Conservation (phyloP, 1,140 invertebrate genomes). For the Drosophila tsacasi region DNA sequence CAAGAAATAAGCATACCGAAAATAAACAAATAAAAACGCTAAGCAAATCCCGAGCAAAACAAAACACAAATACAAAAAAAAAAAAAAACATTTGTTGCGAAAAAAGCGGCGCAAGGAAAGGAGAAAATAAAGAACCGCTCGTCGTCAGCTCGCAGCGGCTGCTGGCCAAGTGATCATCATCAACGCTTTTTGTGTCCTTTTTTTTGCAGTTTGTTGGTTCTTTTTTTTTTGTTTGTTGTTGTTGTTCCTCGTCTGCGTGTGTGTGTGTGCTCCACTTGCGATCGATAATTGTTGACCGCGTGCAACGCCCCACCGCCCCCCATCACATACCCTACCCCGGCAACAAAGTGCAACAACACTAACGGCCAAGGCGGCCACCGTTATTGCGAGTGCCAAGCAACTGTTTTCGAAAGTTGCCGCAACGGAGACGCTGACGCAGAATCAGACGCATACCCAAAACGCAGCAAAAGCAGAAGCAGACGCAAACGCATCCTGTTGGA, state of each 20-base stretch:
- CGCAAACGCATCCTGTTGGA: conserved; percentile 61
- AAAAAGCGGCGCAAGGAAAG: conserved; percentile 11
- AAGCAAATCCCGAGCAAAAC: conserved; percentile 26
- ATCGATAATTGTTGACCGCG: conserved; percentile 52
- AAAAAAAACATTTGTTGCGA: conserved; percentile 5
- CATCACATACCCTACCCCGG: conserved; percentile 10
- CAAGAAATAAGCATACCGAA: not conserved
- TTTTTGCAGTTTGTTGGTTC: conserved; percentile 25
- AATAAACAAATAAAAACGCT: conserved; percentile 10
- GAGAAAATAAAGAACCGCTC: conserved; percentile 30
- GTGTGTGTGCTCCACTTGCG: conserved; percentile 50
- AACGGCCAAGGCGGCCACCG: conserved; percentile 24
- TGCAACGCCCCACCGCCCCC: conserved; percentile 29
- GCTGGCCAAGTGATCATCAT: conserved; percentile 40
- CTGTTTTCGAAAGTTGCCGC: conserved; percentile 76
- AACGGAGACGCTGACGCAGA: conserved; percentile 37
- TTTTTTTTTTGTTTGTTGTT: conserved; percentile 22
- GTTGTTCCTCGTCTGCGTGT: conserved; percentile 23
- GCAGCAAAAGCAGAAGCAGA: not conserved
- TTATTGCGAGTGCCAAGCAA: conserved; percentile 51
- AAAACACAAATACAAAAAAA: conserved; percentile 5
- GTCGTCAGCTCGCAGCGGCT: conserved; percentile 8
- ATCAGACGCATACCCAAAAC: not conserved
- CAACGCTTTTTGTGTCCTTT: conserved; percentile 40
- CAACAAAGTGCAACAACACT: conserved; percentile 30